A percentile compares a stretch with the other conserved stretches of the same genome.
Conservation (phyloP, 1,140 invertebrate genomes). For the Musca domestica region DNA sequence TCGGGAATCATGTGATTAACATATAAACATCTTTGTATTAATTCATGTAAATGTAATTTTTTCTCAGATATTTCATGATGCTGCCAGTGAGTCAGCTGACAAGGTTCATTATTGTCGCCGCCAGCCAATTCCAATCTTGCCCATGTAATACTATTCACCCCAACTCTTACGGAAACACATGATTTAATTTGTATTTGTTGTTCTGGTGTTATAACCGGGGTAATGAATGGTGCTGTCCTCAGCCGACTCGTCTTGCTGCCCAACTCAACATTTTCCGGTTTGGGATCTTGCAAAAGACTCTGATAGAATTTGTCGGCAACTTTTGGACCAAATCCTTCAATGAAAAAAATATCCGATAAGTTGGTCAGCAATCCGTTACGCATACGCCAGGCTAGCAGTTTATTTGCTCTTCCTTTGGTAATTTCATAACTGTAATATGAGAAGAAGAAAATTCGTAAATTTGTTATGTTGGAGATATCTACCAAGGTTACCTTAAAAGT, state of each 20-base stretch:
- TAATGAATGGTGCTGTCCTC: constrained; percentile 37
- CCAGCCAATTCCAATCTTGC: constrained; percentile 35
- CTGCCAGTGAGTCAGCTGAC: constrained; percentile 42
- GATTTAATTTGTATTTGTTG: constrained; percentile 31
- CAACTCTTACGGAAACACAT: constrained; percentile 42
- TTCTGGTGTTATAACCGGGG: constrained; percentile 34
- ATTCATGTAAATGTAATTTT: constrained; percentile 43
- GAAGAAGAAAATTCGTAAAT: not conserved
- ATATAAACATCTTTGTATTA: constrained; percentile 41
- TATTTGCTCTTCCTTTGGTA: constrained; percentile 38
- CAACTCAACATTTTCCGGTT: not conserved
- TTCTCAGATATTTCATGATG: constrained; percentile 49
- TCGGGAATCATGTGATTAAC: constrained; percentile 40
- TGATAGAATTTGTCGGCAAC: constrained; percentile 40
- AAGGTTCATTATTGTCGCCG: constrained; percentile 20
- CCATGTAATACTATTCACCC: constrained; percentile 47
- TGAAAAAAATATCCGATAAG: constrained; percentile 36
- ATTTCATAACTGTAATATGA: constrained; percentile 40
- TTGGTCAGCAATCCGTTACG: constrained; percentile 37
- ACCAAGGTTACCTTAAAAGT: constrained; percentile 35
- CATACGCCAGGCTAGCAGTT: constrained; percentile 37
- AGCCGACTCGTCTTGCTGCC: not conserved
- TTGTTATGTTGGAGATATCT: constrained; percentile 6
- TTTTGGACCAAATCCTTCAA: constrained; percentile 48
- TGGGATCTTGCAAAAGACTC: constrained; percentile 29